Evolutionary conservation across 2,113 vertebrate species (phyloP), one percentile per base, ranked within the genome.

Genomic region (Gila orcuttii): DNA sequence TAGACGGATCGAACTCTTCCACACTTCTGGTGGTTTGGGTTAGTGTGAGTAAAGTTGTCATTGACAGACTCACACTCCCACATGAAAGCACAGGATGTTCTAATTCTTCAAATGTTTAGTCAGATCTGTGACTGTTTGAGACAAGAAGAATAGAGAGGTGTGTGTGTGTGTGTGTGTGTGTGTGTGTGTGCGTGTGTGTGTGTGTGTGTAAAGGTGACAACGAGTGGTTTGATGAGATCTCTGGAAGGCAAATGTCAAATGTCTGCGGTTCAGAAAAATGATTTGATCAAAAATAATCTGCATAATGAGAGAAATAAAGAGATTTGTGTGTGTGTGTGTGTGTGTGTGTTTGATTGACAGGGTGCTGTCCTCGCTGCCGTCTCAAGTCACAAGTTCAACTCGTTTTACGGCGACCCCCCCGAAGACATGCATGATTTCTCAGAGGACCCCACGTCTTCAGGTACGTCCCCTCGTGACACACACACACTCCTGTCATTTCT

Each of bases 331-430:
- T 50, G 31, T 42, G 39, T 66, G 19, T 69, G 50, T 74, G 23
- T 74, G 68, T n/a, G 33, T 82, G 21, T 25, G 21, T 84, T 15
- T n/a, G 6, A 15, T 86, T 79, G 91, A 81, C 91, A 99, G 98
- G 98, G 98, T 23, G 98, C 98, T n/a, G 98, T 99, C 87, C 94
- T 99, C 92, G 98, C 98, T 75, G 98, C 98, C 84, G 97, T 99
- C 87, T 99, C 98, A 89, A 99, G 98, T 93, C 98, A 99, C 95
- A 99, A 99, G 94, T 99, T 99, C 91, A 99, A 97, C 90, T 98
- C 96, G 15, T 99, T 98, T 92, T 99, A 98, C 39, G 97, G 97
- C 86, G 98, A 99, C 89, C 98, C 98, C 21, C 98, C 97, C 12
- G 98, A 99, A 93, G 98, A 99, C 82, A 94, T 98, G 77, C 97